Evolutionary conservation across 2,113 vertebrate genomes (phyloP).

Genomic region (Atherinomorus stipes): DNA sequence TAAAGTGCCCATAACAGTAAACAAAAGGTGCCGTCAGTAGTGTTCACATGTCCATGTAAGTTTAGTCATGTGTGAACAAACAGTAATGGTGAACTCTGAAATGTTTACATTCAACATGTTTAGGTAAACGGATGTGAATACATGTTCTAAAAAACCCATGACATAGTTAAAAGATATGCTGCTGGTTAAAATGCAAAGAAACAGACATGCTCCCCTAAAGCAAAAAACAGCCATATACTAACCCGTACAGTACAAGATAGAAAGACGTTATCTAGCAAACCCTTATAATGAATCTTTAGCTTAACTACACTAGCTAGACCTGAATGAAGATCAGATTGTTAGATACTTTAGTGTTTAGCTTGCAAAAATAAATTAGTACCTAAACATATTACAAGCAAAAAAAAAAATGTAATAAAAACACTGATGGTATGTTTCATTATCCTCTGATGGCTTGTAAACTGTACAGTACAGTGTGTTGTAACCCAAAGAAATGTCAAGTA

Average conservation of each 20-base stretch:
- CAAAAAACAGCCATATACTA: no score
- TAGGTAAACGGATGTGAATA: not conserved
- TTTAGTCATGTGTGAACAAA: not conserved
- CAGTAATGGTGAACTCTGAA: not conserved
- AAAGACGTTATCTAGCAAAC: no score
- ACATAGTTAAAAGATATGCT: not conserved
- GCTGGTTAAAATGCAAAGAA: no score
- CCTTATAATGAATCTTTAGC: not conserved
- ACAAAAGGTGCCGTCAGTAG: no score
- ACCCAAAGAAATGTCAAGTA: not conserved
- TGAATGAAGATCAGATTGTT: not conserved
- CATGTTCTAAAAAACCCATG: not conserved
- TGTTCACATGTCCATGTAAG: no score
- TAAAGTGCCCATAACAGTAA: no score
- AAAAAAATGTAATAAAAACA: no score
- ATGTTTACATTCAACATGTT: not conserved
- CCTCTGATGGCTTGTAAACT: no score
- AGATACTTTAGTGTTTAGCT: not conserved
- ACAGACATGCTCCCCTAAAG: no score
- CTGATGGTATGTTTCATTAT: no score
- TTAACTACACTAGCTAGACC: not conserved
- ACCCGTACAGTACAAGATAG: no score
- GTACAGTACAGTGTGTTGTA: not conserved
- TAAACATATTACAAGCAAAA: not conserved
- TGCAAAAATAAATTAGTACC: not conserved